Evolutionary conservation across 2,113 vertebrate species (phyloP).

Genomic region (Oncorhynchus masou): DNA sequence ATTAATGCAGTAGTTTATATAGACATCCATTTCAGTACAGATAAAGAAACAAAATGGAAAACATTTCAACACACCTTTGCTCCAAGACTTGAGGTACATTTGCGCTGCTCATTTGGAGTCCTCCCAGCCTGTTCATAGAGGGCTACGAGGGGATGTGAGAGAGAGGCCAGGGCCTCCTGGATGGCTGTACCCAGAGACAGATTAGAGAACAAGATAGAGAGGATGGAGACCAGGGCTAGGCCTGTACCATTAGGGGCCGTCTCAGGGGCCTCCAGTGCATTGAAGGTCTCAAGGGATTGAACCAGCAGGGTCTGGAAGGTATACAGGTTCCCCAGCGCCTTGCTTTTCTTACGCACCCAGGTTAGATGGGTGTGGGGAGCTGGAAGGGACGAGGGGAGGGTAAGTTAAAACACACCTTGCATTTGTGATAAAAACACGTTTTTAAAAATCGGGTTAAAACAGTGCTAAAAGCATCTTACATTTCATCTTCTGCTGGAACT

Average conservation of each 20-base stretch:
- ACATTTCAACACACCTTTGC: constrained; percentile 75
- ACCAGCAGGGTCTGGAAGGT: constrained; percentile 81
- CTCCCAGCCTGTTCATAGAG: constrained; percentile 76
- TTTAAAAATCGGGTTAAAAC: no score
- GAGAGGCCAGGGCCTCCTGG: constrained; percentile 65
- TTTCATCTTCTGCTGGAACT: constrained; percentile 84
- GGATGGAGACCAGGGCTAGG: constrained; percentile 57
- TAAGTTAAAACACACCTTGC: neutral
- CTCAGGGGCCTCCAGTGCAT: constrained; percentile 61
- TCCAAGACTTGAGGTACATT: constrained; percentile 67
- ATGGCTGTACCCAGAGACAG: constrained; percentile 77
- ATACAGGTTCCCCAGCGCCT: constrained; percentile 83
- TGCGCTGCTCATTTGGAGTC: constrained; percentile 63
- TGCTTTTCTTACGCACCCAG: constrained; percentile 86
- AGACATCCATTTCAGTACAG: no score
- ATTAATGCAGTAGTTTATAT: no score
- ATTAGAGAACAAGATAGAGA: constrained; percentile 79
- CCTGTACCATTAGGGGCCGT: constrained; percentile 55
- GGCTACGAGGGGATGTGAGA: constrained; percentile 71
- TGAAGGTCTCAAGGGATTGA: constrained; percentile 75
- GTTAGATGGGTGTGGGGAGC: constrained; percentile 84
- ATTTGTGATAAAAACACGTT: neutral
- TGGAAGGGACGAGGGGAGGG: constrained; percentile 43
- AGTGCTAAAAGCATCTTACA: constrained; percentile 74
- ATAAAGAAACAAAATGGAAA: no score